A percentile compares a stretch with the other conserved stretches of the same genome.
Conservation (phyloP, 2,113 vertebrate genomes). For the Pelobates fuscus region DNA sequence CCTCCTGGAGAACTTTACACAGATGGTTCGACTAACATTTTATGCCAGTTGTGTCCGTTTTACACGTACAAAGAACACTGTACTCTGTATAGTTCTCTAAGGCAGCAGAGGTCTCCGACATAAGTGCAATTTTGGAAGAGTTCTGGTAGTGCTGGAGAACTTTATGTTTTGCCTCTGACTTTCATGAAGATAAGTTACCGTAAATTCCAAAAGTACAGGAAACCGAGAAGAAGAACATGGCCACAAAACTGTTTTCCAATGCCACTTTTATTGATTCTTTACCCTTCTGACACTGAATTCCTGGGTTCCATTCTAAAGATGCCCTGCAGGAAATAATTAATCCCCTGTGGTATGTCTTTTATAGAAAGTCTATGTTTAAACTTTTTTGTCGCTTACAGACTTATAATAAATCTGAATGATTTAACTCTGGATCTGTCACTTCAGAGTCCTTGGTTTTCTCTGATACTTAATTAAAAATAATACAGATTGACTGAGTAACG, state of each 20-base stretch:
- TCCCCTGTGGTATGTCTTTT: background rate
- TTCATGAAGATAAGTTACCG: conserved; percentile 2
- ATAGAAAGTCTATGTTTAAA: background rate
- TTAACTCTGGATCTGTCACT: background rate
- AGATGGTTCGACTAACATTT: conserved; percentile 40
- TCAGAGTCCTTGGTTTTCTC: background rate
- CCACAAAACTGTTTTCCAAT: background rate
- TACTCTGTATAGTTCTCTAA: background rate
- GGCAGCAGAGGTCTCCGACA: conserved; percentile 1
- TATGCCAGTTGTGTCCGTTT: conserved; percentile 34
- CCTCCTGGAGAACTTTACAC: conserved; percentile 6
- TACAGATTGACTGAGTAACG: conserved; percentile 10
- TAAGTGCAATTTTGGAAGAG: background rate
- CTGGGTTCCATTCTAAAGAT: background rate
- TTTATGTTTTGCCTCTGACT: conserved; percentile 13
- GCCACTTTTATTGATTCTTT: conserved; percentile 1
- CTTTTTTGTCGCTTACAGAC: no score
- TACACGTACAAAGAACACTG: conserved; percentile 28
- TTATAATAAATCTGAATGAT: background rate
- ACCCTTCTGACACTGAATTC: background rate
- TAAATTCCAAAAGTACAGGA: background rate
- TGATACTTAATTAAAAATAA: background rate
- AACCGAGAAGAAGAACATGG: conserved; percentile 1
- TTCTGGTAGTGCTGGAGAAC: background rate
- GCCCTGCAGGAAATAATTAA: background rate